Percentiles rank a stretch among this genome's conserved stretches.
Conservation (phyloP, 2,888 invertebrate genomes). For the Polietes domitor region DNA sequence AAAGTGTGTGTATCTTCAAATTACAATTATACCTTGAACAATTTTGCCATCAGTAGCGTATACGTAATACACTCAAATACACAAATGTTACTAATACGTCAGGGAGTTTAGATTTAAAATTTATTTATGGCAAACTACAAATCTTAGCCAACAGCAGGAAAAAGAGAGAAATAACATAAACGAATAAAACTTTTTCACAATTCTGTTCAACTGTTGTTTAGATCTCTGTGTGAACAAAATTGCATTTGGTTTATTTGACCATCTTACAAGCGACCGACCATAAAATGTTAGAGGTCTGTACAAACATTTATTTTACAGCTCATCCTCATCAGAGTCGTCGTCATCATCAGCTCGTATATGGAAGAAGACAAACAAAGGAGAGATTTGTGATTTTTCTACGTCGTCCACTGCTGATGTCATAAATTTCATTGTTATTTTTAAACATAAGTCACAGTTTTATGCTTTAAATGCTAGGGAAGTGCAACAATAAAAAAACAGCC, state of each 20-base stretch:
- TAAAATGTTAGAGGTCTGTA: not conserved
- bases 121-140: no score
- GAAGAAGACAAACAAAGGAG: not conserved
- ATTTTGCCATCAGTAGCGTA: no score
- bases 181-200: not conserved
- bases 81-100: no score
- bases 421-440: slow-evolving; percentile 44
- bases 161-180: no score
- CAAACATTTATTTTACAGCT: not conserved
- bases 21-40: no score
- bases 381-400: slow-evolving; percentile 1
- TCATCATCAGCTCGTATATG: not conserved
- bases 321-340: slow-evolving; percentile 18
- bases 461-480: not conserved
- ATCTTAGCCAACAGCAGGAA: no score
- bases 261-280: not conserved
- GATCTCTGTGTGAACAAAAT: not conserved
- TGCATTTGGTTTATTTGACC: not conserved
- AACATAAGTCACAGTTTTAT: slow-evolving; percentile 37
- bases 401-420: slow-evolving; percentile 41
- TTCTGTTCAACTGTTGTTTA: not conserved
- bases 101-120: no score
- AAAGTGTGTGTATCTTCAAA: no score
- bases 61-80: no score
- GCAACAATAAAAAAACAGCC: not conserved